Percentiles rank a stretch among this genome's conserved stretches.
These are phyloP conservation scores for Chascanopsetta lugubris DNA, from an alignment of 2,113 vertebrate genomes.

Conservation along the genomic window DNA sequence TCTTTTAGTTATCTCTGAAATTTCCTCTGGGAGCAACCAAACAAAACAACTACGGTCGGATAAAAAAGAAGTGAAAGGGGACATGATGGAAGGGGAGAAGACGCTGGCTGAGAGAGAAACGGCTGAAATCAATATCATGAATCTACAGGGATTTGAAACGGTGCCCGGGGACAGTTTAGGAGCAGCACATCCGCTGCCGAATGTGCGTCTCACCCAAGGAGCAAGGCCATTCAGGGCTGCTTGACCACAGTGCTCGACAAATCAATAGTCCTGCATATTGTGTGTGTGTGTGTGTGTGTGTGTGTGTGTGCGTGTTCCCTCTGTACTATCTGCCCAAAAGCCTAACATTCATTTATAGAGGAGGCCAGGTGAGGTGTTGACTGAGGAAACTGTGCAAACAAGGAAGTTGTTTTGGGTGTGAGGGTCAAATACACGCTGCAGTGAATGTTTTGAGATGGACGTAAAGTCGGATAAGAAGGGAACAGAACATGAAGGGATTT, in stretches of 20 bases:
- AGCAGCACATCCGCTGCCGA: conserved; percentile 66
- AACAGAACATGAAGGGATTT: too few species aligned
- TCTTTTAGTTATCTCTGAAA: conserved; percentile 67
- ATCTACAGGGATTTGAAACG: conserved; percentile 70
- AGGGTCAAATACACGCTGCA: conserved; percentile 33
- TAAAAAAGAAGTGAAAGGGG: conserved; percentile 50
- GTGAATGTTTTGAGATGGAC: conserved; percentile 7
- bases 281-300: conserved; percentile 15
- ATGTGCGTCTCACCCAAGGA: conserved; percentile 69
- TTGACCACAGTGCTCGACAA: conserved; percentile 58
- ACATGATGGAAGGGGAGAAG: conserved; percentile 67
- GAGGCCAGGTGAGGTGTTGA: conserved; percentile 40
- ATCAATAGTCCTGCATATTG: conserved; percentile 68
- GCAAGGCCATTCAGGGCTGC: conserved; percentile 54
- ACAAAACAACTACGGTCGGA: conserved; percentile 59
- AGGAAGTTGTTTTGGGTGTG: conserved; percentile 30
- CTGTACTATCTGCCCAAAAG: conserved; percentile 42
- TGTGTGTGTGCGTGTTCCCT: conserved; percentile 24
- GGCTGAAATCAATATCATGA: conserved; percentile 70
- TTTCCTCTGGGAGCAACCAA: conserved; percentile 65
- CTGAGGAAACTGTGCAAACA: conserved; percentile 51
- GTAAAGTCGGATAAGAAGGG: too few species aligned
- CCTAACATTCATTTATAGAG: conserved; percentile 34
- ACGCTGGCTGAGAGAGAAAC: conserved; percentile 45
- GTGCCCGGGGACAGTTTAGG: conserved; percentile 70